A percentile compares a stretch with the other conserved stretches of the same genome.
phyloP scores from a whole-genome alignment of 2,797 vertebrate species.

The Crocodylus rhombifer region DNA sequence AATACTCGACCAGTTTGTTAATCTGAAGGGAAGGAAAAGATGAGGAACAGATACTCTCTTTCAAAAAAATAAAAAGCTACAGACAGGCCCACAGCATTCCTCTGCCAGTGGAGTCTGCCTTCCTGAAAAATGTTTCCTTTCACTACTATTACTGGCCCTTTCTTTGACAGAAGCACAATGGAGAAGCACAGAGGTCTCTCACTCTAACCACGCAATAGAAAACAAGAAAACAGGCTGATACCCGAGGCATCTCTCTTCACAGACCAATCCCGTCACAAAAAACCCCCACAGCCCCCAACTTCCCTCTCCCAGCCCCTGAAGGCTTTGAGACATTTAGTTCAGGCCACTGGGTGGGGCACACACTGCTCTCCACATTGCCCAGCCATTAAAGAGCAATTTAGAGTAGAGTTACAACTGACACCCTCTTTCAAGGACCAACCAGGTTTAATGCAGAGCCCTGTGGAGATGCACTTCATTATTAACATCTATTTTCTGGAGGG shows the following conservation, averaged over 20 bases:
- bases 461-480: background rate
- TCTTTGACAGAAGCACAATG: background rate
- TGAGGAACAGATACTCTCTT: background rate
- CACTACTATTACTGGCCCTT: background rate
- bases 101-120: background rate
- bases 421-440: fast-evolving
- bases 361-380: fast-evolving
- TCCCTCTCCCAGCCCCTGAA: background rate
- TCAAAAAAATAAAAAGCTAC: background rate
- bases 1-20: conserved; percentile 98
- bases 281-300: background rate
- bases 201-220: fast-evolving
- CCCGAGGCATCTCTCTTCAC: background rate
- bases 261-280: fast-evolving
- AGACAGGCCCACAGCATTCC: background rate
- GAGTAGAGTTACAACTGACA: background rate
- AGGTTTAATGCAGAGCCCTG: background rate
- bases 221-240: background rate
- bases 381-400: fast-evolving
- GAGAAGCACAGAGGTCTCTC: background rate
- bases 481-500: conserved; percentile 32
- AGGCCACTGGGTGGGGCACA: fast-evolving
- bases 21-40: conserved; percentile 83
- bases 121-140: conserved; percentile 9
- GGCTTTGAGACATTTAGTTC: background rate